Conservation (phyloP, 1,140 invertebrate genomes). For the Hyles euphorbiae region DNA sequence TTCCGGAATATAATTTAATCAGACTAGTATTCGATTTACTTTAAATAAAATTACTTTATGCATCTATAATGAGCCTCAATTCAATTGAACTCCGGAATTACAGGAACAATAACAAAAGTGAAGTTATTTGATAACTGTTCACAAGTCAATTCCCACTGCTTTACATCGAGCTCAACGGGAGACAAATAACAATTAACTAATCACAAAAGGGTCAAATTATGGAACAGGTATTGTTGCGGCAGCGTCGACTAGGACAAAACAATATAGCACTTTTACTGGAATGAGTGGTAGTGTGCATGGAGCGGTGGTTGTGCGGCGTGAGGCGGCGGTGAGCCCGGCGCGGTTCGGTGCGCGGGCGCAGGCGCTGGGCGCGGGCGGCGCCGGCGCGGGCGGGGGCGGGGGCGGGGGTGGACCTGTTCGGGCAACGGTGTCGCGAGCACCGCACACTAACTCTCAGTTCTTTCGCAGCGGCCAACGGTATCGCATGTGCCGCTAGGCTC, state of each 20-base stretch:
- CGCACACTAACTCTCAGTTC: slow-evolving; percentile 65
- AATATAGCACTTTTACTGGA: slow-evolving; percentile 67
- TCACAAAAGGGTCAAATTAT: background rate
- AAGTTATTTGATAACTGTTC: too few species aligned
- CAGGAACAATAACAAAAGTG: too few species aligned
- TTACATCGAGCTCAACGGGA: too few species aligned
- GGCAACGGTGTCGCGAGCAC: slow-evolving; percentile 72
- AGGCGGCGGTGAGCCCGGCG: slow-evolving; percentile 20
- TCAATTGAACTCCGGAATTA: too few species aligned
- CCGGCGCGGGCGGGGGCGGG: slow-evolving; percentile 39
- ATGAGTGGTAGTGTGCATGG: slow-evolving; percentile 45
- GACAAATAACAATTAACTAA: background rate
- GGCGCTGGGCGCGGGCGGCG: slow-evolving; percentile 37
- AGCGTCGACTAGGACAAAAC: slow-evolving; percentile 29
- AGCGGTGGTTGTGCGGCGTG: slow-evolving; percentile 24
- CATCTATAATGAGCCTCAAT: too few species aligned
- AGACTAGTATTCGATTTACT: too few species aligned
- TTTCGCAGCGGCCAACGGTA: slow-evolving; percentile 72
- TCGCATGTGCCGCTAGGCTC: slow-evolving; percentile 62
- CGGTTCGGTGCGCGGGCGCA: slow-evolving; percentile 26
- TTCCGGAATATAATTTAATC: too few species aligned
- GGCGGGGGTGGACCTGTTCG: slow-evolving; percentile 69
- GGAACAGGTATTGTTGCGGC: slow-evolving; percentile 19
- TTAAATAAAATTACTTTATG: too few species aligned
- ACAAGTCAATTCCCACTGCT: too few species aligned